Percentiles rank a stretch among this genome's conserved stretches.
Evolutionary conservation across 2,113 vertebrate species (phyloP).

Genomic region (Urocynchramus pylzowi): DNA sequence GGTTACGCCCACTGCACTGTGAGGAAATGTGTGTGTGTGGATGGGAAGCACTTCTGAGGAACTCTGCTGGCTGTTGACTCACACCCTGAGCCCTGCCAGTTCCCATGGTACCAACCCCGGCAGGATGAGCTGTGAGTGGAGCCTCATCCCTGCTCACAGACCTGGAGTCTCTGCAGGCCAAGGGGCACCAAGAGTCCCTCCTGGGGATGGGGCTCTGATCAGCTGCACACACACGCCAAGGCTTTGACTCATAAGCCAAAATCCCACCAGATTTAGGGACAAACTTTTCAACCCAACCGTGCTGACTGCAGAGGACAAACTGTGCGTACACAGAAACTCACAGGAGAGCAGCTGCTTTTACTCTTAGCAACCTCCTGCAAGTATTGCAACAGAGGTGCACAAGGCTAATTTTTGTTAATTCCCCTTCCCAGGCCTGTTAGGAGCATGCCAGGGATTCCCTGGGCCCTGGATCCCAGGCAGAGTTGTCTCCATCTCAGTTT

Average conservation of each 20-base stretch:
- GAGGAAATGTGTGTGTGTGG: not conserved
- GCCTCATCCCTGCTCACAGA: not conserved
- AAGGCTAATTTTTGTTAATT: not conserved
- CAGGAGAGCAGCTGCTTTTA: not conserved
- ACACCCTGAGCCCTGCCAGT: slow-evolving; percentile 24
- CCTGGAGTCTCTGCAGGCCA: accelerated
- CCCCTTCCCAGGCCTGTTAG: not conserved
- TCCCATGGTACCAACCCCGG: not conserved
- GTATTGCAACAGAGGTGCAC: not conserved
- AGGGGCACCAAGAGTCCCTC: not conserved
- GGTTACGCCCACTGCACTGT: not conserved
- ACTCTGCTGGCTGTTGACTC: not conserved
- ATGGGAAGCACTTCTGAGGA: slow-evolving; percentile 10
- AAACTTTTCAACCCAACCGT: not conserved
- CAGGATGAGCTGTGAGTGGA: not conserved
- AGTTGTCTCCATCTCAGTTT: not conserved
- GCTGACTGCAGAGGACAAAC: not conserved
- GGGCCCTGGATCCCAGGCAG: not conserved
- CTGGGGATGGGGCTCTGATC: not conserved
- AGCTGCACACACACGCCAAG: not conserved
- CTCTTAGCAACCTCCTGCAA: not conserved
- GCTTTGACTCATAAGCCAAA: not conserved
- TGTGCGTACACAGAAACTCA: not conserved
- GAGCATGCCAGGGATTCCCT: not conserved
- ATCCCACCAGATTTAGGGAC: not conserved